Evolutionary conservation across 2,888 invertebrate species (phyloP), one percentile per base, ranked within the genome.

Genomic region (Tinea trinotella): DNA sequence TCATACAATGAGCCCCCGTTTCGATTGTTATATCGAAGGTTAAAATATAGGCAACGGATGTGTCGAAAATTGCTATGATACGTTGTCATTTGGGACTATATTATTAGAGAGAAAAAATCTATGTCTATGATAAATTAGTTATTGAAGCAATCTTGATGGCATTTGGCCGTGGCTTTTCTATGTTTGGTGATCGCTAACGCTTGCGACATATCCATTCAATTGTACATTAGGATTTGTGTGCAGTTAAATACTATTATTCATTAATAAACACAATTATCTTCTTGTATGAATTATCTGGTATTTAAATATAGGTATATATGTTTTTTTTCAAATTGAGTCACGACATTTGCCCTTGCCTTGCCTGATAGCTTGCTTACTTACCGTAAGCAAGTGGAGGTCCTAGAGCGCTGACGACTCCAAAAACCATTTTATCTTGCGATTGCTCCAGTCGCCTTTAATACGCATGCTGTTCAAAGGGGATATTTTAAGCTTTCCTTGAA

Each of bases 121-220:
- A 17, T 56, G 65, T 68, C 65, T 67, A 66, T 66, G 66, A 70
- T 70, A 68, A 67, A 69, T 68, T 62, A 62, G 65, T 61, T 64
- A 72, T 70, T 71, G 70, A 68, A 74, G 70, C 66, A 62, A 79
- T 80, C 77, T 73, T 70, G 75, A 76, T 78, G 74, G 66, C 62
- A 75, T 76, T 74, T 67, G 73, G 69, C 76, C 76, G 64, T 81
- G 76, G 75, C 74, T 76, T 73, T 76, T 76, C 70, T 71, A 61
- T 64, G 61, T 74, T 73, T 69, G 70, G 74, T 57, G 62, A 64
- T 66, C 59, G 61, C 59, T 76, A 75, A 68, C 73, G 61, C 59
- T 76, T 77, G 68, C 74, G 66, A 75, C 71, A 74, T 57, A 1
- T 54, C 58, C 59, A 67, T 69, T 70, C 64, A 67, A 67, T 65